Evolutionary conservation across 2,888 invertebrate genomes (phyloP), one percentile per base, ranked within the genome.

Genomic region (Drosophila gaucha): DNA sequence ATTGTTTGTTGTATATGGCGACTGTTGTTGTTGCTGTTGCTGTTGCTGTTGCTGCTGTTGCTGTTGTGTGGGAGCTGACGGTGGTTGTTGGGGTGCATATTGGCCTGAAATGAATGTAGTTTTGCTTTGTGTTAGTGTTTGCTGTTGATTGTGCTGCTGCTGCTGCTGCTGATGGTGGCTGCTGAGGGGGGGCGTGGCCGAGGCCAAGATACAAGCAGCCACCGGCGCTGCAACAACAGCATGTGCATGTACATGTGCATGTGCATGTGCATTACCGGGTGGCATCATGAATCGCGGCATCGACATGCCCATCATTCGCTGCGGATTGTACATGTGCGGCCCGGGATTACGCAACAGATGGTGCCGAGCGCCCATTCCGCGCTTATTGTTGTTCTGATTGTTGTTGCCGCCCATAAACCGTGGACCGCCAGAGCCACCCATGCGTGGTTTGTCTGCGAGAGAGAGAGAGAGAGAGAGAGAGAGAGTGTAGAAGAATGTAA

Each of bases 61-160:
- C 47, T 86, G 86, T 59, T 78, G 85, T 78, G 80, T 72, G 71
- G 82, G 79, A 70, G 83, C 65, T 51, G 78, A 60, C 71, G 75
- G 54, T 67, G 68, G 33, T 38, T 60, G n/a, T 75, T 71, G 74
- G 59, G 73, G 59, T 56, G 86, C 80, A 66, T 89, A 91, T 82
- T 88, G 90, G 83, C 91, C 91, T 90, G 91, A 88, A 90, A 91
- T 85, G 76, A 89, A 86, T 77, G 89, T 55, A 59, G 73, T 73
- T 75, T 86, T 77, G 80, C 59, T 85, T 24, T 71, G 79, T 78
- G 77, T 76, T 69, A 77, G 68, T 73, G 52, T 31, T 41, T 56
- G 54, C 43, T 76, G 74, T 49, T 71, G 79, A 59, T 79, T 77
- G 39, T 76, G 79, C 63, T 66, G 74, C 1, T 57, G 65, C 57